Conservation (phyloP, 2,888 invertebrate genomes). For the Epistrophella euchroma region DNA sequence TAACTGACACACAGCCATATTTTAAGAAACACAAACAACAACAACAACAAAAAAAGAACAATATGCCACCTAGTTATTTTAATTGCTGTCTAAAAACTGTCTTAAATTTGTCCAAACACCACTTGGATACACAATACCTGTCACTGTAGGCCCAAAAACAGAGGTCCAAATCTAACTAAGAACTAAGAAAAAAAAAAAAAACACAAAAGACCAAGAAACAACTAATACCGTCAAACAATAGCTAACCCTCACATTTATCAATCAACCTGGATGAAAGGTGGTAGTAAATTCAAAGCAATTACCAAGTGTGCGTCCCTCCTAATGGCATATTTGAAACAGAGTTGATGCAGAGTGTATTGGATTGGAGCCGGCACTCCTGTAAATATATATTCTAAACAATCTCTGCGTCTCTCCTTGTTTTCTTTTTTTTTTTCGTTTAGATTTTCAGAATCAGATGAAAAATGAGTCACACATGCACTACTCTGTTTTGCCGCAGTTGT, state of each 20-base stretch:
- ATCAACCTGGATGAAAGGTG: constrained; percentile 70
- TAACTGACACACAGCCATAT: constrained; percentile 33
- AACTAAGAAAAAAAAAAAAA: neutral
- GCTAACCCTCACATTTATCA: constrained; percentile 72
- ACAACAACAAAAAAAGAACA: neutral
- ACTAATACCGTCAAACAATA: constrained; percentile 66
- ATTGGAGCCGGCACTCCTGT: constrained; percentile 60
- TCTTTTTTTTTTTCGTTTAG: neutral
- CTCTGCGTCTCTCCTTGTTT: constrained; percentile 40
- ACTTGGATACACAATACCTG: constrained; percentile 71
- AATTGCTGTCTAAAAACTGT: constrained; percentile 66
- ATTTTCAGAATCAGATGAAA: constrained; percentile 20
- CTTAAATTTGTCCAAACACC: constrained; percentile 69
- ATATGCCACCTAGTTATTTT: constrained; percentile 32
- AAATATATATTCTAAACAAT: constrained; percentile 37
- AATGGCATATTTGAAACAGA: constrained; percentile 49
- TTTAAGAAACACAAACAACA: neutral
- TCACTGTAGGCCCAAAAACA: constrained; percentile 44
- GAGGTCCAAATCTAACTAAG: constrained; percentile 6
- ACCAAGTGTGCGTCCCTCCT: constrained; percentile 74
- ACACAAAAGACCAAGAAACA: constrained; percentile 17
- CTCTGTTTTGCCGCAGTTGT: neutral
- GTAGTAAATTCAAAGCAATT: constrained; percentile 75
- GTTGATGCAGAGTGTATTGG: neutral
- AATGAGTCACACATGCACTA: constrained; percentile 52